These are phyloP conservation scores for Muschampia plurimacula DNA, from an alignment of 2,888 invertebrate species.

Conservation along the genomic window DNA sequence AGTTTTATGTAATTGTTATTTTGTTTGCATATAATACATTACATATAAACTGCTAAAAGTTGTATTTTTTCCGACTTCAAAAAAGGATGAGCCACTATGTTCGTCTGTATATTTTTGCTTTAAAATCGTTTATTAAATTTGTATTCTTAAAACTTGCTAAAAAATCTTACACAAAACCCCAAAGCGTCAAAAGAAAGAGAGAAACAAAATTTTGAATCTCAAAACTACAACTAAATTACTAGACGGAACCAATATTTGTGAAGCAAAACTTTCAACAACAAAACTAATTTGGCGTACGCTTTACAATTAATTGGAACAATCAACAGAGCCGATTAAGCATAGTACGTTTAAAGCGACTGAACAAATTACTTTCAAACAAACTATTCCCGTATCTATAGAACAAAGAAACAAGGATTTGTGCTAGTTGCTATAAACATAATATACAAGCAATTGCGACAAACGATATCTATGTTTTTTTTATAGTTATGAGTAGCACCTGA, in stretches of 20 bases:
- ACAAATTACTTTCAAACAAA: constrained; percentile 25
- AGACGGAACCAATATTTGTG: neutral
- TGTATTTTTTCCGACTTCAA: too few relatives aligned
- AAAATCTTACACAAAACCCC: too few relatives aligned
- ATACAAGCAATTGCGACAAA: neutral
- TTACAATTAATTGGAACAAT: constrained; percentile 19
- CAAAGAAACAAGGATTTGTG: constrained; percentile 13
- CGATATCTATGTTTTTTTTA: too few relatives aligned
- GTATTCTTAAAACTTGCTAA: too few relatives aligned
- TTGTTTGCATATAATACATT: too few relatives aligned
- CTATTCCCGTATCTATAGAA: constrained; percentile 22
- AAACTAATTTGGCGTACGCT: constrained; percentile 6
- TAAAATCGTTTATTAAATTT: too few relatives aligned
- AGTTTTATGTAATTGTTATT: too few relatives aligned
- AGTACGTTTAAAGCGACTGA: constrained; percentile 21
- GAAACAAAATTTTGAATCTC: neutral
- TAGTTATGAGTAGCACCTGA: too few relatives aligned
- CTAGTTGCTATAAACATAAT: neutral
- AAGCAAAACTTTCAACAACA: constrained; percentile 1
- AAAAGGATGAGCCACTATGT: too few relatives aligned
- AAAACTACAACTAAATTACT: neutral
- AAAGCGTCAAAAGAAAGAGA: too few relatives aligned
- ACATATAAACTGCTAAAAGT: too few relatives aligned
- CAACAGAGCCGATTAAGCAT: constrained; percentile 11
- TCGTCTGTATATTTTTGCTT: too few relatives aligned